These are phyloP conservation scores for Struthidea cinerea DNA, from an alignment of 2,113 vertebrate genomes.

Conservation along the genomic window DNA sequence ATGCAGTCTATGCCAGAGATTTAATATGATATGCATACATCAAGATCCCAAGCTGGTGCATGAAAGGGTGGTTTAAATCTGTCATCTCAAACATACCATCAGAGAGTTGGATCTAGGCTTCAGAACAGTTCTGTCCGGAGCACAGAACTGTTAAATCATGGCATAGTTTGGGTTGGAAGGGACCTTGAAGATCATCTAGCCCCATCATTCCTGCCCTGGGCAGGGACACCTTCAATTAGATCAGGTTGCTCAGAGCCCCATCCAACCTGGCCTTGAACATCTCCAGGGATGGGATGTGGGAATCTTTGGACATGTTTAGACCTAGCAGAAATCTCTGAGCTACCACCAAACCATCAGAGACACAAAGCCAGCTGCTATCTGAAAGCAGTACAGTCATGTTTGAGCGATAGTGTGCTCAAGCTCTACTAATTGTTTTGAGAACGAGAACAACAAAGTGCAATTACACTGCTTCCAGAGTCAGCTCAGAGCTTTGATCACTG, in stretches of 20 bases:
- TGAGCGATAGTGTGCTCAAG: neutral
- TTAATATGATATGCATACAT: neutral
- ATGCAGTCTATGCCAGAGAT: neutral
- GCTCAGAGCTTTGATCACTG: neutral
- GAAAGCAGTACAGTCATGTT: neutral
- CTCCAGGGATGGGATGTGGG: neutral
- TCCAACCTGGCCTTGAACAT: neutral
- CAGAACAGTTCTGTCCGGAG: neutral
- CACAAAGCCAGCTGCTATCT: neutral
- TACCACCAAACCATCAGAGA: neutral
- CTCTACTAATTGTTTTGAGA: neutral
- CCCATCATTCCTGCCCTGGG: neutral
- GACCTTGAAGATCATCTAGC: neutral
- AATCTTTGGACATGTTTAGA: fast-evolving
- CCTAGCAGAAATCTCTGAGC: neutral
- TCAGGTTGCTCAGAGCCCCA: neutral
- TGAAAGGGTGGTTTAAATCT: neutral
- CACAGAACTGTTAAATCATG: neutral
- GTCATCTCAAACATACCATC: neutral
- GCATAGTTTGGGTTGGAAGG: neutral
- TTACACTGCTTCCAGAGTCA: neutral
- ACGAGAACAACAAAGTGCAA: neutral
- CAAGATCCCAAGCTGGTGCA: neutral
- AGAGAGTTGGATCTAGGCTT: neutral
- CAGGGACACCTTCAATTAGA: neutral